Evolutionary conservation across 2,113 vertebrate genomes (phyloP).

Genomic region (Callocephalon fimbriatum): DNA sequence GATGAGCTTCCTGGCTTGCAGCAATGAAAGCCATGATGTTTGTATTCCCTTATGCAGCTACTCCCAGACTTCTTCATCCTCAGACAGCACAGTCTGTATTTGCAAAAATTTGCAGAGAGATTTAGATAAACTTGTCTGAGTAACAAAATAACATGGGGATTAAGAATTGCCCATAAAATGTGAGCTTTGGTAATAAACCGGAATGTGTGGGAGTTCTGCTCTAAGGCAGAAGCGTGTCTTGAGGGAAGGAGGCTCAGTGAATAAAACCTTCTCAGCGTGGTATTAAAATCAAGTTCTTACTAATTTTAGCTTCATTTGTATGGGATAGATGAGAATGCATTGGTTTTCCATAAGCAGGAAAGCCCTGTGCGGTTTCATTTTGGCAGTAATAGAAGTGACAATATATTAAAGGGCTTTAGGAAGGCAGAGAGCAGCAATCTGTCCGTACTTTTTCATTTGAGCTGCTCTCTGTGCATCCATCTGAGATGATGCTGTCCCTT

Average conservation of each 20-base stretch:
- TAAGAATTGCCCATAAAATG: constrained; percentile 52
- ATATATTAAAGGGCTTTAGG: neutral
- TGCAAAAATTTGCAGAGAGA: constrained; percentile 18
- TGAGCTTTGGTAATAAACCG: constrained; percentile 56
- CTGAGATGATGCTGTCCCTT: neutral
- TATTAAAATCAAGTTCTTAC: constrained; percentile 25
- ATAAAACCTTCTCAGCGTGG: constrained; percentile 20
- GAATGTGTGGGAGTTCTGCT: constrained; percentile 31
- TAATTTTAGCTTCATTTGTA: constrained; percentile 28
- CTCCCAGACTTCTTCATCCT: neutral
- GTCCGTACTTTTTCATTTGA: neutral
- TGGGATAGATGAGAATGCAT: neutral
- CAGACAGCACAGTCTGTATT: constrained; percentile 22
- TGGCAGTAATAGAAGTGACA: neutral
- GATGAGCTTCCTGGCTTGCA: neutral
- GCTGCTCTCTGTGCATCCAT: neutral
- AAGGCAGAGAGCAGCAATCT: neutral
- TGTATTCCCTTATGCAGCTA: neutral
- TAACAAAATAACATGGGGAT: constrained; percentile 26
- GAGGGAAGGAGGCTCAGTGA: neutral
- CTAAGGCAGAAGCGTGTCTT: constrained; percentile 14
- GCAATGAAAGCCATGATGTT: neutral
- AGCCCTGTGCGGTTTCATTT: neutral
- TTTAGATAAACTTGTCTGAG: constrained; percentile 42
- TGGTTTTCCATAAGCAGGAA: constrained; percentile 9